Evolutionary conservation across 1,140 invertebrate genomes (phyloP).

Genomic region (Drosophila asahinai): DNA sequence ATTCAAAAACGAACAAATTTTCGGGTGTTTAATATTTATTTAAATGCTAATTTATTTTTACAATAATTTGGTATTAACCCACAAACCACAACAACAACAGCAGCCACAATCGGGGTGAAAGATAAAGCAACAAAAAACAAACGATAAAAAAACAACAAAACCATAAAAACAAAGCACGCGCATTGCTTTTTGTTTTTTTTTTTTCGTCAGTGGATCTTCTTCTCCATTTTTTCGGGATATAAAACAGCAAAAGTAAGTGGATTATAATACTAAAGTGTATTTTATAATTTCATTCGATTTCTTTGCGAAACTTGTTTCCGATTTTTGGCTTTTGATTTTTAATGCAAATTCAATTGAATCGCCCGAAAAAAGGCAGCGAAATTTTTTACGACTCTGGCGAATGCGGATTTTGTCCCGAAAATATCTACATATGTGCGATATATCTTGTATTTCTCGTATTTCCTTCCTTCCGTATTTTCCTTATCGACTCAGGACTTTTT

Average conservation of each 20-base stretch:
- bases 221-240: slow-evolving; percentile 53
- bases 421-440: slow-evolving; percentile 3
- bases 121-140: slow-evolving; percentile 38
- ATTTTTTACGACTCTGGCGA: slow-evolving; percentile 26
- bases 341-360: slow-evolving; percentile 74
- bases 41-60: slow-evolving; percentile 74
- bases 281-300: slow-evolving; percentile 54
- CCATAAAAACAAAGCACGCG: slow-evolving; percentile 22
- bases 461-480: slow-evolving; percentile 12
- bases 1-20: slow-evolving; percentile 20
- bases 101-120: slow-evolving; percentile 27
- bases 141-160: slow-evolving; percentile 28
- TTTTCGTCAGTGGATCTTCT: slow-evolving; percentile 22
- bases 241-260: slow-evolving; percentile 73
- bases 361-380: slow-evolving; percentile 20
- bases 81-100: slow-evolving; percentile 51
- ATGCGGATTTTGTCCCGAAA: slow-evolving; percentile 18
- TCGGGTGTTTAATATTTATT: slow-evolving; percentile 64
- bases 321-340: slow-evolving; percentile 32
- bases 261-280: slow-evolving; percentile 30
- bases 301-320: slow-evolving; percentile 53
- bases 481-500: not conserved
- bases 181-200: slow-evolving; percentile 16
- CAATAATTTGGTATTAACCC: slow-evolving; percentile 79
- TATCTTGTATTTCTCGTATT: not conserved